Percentiles rank a stretch among this genome's conserved stretches.
Evolutionary conservation across 2,888 invertebrate species (phyloP).

Genomic region (Anaspis maculata): DNA sequence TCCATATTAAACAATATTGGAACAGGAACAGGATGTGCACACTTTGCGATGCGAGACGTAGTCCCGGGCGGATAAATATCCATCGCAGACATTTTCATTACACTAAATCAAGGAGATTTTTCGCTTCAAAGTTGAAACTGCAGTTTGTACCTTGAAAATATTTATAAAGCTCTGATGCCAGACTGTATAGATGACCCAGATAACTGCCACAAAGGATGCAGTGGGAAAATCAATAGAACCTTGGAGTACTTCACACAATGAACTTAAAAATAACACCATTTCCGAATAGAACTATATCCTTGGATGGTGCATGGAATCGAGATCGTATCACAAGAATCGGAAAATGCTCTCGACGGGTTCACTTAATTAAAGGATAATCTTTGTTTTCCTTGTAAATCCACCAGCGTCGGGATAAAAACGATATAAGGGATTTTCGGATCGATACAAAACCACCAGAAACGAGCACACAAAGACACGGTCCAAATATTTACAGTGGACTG

Average conservation of each 20-base stretch:
- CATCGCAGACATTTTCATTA: constrained; percentile 7
- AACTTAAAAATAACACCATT: constrained; percentile 9
- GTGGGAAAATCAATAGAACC: constrained; percentile 2
- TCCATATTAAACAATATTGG: constrained; percentile 40
- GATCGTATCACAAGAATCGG: too few relatives aligned
- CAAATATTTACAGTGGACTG: constrained; percentile 39
- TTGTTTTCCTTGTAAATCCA: constrained; percentile 8
- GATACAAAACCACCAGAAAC: constrained; percentile 4
- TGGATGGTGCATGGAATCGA: too few relatives aligned
- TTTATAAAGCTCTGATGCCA: constrained; percentile 13
- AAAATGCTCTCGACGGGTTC: too few relatives aligned
- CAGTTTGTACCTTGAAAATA: constrained; percentile 16
- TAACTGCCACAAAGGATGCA: constrained; percentile 15
- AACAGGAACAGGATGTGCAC: constrained; percentile 25
- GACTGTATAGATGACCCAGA: constrained; percentile 18
- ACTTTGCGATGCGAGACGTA: constrained; percentile 5
- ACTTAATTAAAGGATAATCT: constrained; percentile 9
- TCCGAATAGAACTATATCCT: too few relatives aligned
- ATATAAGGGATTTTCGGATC: constrained; percentile 11
- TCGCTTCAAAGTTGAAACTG: constrained; percentile 3
- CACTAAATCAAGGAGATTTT: constrained; percentile 4
- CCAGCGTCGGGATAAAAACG: constrained; percentile 11
- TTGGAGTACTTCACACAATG: constrained; percentile 7
- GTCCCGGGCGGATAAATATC: constrained; percentile 5
- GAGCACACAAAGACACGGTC: constrained; percentile 14